Base-by-base conservation (phyloP, 2,113 vertebrate genomes). In the Crotalus tigris region DNA sequence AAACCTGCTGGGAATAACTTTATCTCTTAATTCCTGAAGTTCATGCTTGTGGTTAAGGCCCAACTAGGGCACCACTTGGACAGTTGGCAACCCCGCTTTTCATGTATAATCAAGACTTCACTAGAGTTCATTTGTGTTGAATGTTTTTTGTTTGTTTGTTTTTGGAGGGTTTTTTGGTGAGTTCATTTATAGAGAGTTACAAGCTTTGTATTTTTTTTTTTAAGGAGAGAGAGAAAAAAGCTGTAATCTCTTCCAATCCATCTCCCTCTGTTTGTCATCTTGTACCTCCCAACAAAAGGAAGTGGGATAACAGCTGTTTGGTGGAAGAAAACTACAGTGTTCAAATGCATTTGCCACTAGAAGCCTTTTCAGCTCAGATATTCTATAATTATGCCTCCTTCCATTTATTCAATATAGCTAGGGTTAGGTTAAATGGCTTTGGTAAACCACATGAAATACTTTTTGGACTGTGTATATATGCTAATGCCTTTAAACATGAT, bases 221-320 rank as follows among this genome's bases (percentile, higher is more conserved):
- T 26, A 1, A 11, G 13, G 19, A 23, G 2, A 88, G 12, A 33
- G 10, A 17, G 15, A 9, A 5, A 53, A 51, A 23, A n/a, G 85
- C 90, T 69, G 94, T 91, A 90, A 90, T 93, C 93, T 92, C 93
- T 94, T 87, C 46, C 57, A 81, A 81, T 17, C 49, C 69, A 23
- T 13, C 51, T 49, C n/a, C 11, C 85, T 89, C 64, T 3, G 39
- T 29, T 59, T 46, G 24, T 87, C 91, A 93, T 33, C 91, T 75
- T 93, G 46, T 88, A 93, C 90, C 92, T 81, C 23, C 24, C 61
- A 61, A 88, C 85, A 91, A 92, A 92, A 69, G n/a, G 81, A 81
- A 94, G 90, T 93, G 94, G 93, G 17, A 89, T 92, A 92, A 91
- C 75, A 96, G 91, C 93, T 93, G 93, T 90, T 46, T 94, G 93